Evolutionary conservation across 2,888 invertebrate genomes (phyloP).

Genomic region (Dorcus parallelipipedus): DNA sequence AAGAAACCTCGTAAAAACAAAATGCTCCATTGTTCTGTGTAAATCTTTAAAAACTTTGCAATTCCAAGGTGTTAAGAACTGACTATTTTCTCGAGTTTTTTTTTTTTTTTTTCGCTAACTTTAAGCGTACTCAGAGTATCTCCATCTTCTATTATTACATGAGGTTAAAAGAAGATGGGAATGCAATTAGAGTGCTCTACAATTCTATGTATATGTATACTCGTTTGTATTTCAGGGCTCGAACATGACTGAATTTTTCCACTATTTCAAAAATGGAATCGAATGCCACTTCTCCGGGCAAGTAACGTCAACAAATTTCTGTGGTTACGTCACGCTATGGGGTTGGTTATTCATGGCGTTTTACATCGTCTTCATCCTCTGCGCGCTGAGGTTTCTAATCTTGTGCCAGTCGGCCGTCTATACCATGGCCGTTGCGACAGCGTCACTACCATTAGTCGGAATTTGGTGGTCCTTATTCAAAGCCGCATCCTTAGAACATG

Average conservation of each 20-base stretch:
- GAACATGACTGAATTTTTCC: constrained; percentile 37
- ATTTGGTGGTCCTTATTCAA: constrained; percentile 60
- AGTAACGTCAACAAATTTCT: constrained; percentile 21
- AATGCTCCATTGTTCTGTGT: too few relatives aligned
- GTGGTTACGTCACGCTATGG: constrained; percentile 39
- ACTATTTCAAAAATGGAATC: constrained; percentile 42
- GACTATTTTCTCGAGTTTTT: too few relatives aligned
- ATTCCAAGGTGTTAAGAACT: too few relatives aligned
- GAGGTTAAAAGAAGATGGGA: neutral
- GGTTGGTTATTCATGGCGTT: constrained; percentile 53
- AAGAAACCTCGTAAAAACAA: too few relatives aligned
- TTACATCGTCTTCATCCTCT: constrained; percentile 51
- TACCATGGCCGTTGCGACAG: constrained; percentile 53
- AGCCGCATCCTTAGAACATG: constrained; percentile 47
- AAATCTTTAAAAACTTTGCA: too few relatives aligned
- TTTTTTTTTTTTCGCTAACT: too few relatives aligned
- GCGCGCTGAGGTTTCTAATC: constrained; percentile 53
- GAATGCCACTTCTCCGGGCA: constrained; percentile 42
- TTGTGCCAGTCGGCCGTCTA: constrained; percentile 58
- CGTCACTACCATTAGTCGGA: constrained; percentile 54
- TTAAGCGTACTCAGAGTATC: too few relatives aligned
- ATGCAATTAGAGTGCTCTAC: neutral
- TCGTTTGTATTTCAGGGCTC: constrained; percentile 17
- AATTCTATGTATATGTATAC: neutral
- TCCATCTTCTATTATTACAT: neutral